phyloP scores from a whole-genome alignment of 2,797 vertebrate species.

The Poeciliopsis turneri region DNA sequence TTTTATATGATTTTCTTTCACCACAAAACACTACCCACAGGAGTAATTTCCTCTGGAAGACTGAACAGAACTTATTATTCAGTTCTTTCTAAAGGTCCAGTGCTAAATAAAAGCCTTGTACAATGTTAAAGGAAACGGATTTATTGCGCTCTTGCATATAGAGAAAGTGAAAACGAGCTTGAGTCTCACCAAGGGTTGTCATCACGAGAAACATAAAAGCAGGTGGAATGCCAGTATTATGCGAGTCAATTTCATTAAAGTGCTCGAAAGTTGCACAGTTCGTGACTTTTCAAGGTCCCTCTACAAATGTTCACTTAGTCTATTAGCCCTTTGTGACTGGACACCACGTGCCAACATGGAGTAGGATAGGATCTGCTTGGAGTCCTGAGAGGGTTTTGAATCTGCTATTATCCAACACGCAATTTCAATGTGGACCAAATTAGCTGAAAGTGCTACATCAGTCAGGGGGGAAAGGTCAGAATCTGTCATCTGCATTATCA shows the following conservation, averaged over 20 bases:
- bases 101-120: slow-evolving; percentile 26
- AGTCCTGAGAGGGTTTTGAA: slow-evolving; percentile 44
- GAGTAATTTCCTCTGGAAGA: slow-evolving; percentile 38
- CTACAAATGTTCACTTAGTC: slow-evolving; percentile 65
- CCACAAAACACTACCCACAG: slow-evolving; percentile 24
- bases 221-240: slow-evolving; percentile 67
- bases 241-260: slow-evolving; percentile 73
- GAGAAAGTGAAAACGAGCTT: slow-evolving; percentile 63
- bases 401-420: slow-evolving; percentile 62
- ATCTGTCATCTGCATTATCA: slow-evolving; percentile 47
- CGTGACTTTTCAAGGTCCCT: slow-evolving; percentile 74
- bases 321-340: slow-evolving; percentile 61
- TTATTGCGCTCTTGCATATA: slow-evolving; percentile 59
- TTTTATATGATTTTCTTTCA: slow-evolving; percentile 37
- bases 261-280: slow-evolving; percentile 58
- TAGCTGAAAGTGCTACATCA: slow-evolving; percentile 58
- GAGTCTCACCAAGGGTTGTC: slow-evolving; percentile 59
- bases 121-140: slow-evolving; percentile 55
- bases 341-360: slow-evolving; percentile 22
- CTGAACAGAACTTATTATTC: slow-evolving; percentile 21
- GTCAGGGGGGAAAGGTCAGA: slow-evolving; percentile 42
- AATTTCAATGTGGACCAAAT: slow-evolving; percentile 66
- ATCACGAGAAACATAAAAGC: slow-evolving; percentile 70
- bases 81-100: slow-evolving; percentile 53
- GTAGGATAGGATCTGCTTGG: slow-evolving; percentile 19